These are phyloP conservation scores for Pollenia labialis DNA, from an alignment of 2,888 invertebrate genomes.

Conservation along the genomic window DNA sequence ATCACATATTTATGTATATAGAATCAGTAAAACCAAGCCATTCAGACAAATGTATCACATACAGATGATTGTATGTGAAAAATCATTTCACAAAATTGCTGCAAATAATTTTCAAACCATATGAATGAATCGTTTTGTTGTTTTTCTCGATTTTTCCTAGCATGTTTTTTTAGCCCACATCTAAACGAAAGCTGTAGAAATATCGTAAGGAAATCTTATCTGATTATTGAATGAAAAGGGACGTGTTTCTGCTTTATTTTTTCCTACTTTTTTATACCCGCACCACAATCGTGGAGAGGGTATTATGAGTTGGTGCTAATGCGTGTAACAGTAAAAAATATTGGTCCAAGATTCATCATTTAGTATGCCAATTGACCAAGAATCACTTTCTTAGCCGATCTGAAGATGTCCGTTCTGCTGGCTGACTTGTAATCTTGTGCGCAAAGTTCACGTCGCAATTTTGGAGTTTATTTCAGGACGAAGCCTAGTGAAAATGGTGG, in stretches of 20 bases:
- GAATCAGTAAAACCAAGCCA: slow-evolving; percentile 8
- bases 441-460: too few species aligned
- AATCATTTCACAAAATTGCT: slow-evolving; percentile 62
- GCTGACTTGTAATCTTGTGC: too few species aligned
- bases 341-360: too few species aligned
- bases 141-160: slow-evolving; percentile 7
- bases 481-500: too few species aligned
- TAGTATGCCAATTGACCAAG: too few species aligned
- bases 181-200: neutral
- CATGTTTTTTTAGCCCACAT: neutral
- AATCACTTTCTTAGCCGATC: too few species aligned
- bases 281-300: too few species aligned
- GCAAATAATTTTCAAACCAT: slow-evolving; percentile 43
- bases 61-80: neutral
- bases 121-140: slow-evolving; percentile 40
- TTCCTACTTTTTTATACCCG: neutral
- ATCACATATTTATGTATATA: neutral
- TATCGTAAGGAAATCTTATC: slow-evolving; percentile 31
- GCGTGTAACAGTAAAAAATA: too few species aligned
- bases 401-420: too few species aligned
- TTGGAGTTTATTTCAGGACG: too few species aligned
- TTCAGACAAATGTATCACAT: slow-evolving; percentile 18
- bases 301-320: too few species aligned
- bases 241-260: slow-evolving; percentile 38
- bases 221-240: slow-evolving; percentile 50